Evolutionary conservation across 2,888 invertebrate genomes (phyloP).

Genomic region (Drosophila anomalata): DNA sequence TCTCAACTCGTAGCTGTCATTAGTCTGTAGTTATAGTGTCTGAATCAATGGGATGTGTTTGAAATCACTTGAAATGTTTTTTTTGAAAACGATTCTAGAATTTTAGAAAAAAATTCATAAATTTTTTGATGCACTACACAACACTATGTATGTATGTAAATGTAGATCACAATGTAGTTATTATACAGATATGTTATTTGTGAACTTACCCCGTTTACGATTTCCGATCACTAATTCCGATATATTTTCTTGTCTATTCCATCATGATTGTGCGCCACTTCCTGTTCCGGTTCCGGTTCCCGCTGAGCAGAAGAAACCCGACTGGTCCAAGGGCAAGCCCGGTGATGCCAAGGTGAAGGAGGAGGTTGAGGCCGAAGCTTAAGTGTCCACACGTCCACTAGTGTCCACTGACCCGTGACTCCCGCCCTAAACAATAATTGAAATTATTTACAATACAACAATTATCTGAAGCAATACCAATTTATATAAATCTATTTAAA

Average conservation of each 20-base stretch:
- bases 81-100: background rate
- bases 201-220: background rate
- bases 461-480: conserved; percentile 61
- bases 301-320: conserved; percentile 93
- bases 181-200: conserved; percentile 32
- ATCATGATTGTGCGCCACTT: conserved; percentile 15
- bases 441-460: conserved; percentile 60
- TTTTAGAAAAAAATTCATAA: background rate
- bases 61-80: background rate
- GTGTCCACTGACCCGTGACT: conserved; percentile 82
- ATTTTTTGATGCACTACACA: conserved; percentile 17
- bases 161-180: conserved; percentile 43
- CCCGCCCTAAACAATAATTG: conserved; percentile 82
- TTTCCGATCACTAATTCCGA: conserved; percentile 14
- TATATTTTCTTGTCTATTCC: conserved; percentile 25
- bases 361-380: conserved; percentile 93
- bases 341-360: conserved; percentile 94
- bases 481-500: conserved; percentile 59
- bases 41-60: conserved; percentile 1
- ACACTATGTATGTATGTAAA: conserved; percentile 24
- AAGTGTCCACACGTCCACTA: conserved; percentile 85
- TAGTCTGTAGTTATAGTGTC: conserved; percentile 35
- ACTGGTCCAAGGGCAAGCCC: conserved; percentile 96
- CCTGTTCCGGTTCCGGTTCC: conserved; percentile 1
- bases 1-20: conserved; percentile 28